These are phyloP conservation scores for Kuschelorhynchus macadamiae DNA, from an alignment of 2,888 invertebrate species.

Conservation along the genomic window DNA sequence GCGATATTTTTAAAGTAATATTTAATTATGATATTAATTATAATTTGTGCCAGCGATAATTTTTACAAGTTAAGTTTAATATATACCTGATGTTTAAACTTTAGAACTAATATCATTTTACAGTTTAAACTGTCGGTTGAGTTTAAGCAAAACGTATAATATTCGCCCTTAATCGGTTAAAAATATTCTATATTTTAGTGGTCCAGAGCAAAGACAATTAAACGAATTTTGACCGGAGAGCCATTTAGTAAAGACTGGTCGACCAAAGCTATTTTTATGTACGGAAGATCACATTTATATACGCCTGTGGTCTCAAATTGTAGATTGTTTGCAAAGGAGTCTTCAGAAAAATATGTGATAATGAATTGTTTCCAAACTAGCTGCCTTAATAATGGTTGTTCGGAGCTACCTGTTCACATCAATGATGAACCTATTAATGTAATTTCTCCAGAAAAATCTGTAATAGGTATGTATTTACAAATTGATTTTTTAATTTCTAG, in stretches of 20 bases:
- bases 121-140: too few relatives aligned
- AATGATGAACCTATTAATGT: constrained; percentile 35
- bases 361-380: constrained; percentile 31
- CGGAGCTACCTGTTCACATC: background rate
- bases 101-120: too few relatives aligned
- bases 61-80: too few relatives aligned
- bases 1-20: too few relatives aligned
- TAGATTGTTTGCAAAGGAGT: constrained; percentile 50
- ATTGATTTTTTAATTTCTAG: too few relatives aligned
- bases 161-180: too few relatives aligned
- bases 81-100: too few relatives aligned
- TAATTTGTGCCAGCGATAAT: too few relatives aligned
- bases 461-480: constrained; percentile 39
- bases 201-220: constrained; percentile 71
- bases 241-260: constrained; percentile 65
- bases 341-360: constrained; percentile 54
- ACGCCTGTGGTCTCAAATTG: constrained; percentile 62
- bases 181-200: constrained; percentile 69
- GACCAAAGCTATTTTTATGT: constrained; percentile 68
- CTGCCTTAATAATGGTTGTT: constrained; percentile 46
- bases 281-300: constrained; percentile 69
- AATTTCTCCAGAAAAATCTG: constrained; percentile 32
- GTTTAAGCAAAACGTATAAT: too few relatives aligned
- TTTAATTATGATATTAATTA: too few relatives aligned
- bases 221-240: constrained; percentile 56